These are phyloP conservation scores for Forbesichthys agassizii DNA, from an alignment of 2,113 vertebrate genomes.

Conservation along the genomic window DNA sequence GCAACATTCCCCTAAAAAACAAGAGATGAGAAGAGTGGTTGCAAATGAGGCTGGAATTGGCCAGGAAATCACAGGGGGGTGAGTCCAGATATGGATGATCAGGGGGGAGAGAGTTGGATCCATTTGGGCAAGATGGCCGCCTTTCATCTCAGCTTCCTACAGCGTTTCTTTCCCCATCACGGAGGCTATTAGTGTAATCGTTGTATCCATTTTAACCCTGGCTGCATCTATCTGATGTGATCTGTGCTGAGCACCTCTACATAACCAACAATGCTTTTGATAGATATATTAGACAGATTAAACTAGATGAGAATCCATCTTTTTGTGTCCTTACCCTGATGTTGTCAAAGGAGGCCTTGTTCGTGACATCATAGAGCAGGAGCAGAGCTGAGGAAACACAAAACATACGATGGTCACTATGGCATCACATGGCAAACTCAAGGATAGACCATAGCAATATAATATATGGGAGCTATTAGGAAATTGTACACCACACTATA, in stretches of 20 bases:
- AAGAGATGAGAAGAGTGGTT: not conserved
- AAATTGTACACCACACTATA: not conserved
- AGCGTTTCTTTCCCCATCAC: not conserved
- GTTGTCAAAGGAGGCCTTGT: conserved; percentile 90
- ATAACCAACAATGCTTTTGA: no score
- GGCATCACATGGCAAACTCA: no score
- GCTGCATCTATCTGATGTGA: conserved; percentile 2
- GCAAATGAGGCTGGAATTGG: conserved; percentile 26
- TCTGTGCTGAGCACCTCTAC: no score
- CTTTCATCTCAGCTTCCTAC: conserved; percentile 7
- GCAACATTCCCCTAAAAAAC: not conserved
- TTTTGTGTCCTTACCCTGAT: conserved; percentile 79
- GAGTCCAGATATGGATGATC: not conserved
- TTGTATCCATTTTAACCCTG: not conserved
- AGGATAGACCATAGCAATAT: not conserved
- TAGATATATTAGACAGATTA: not conserved
- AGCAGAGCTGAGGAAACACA: conserved; percentile 80
- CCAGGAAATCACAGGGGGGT: conserved; percentile 29
- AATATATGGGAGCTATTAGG: not conserved
- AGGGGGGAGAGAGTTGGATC: conserved; percentile 22
- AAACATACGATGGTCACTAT: not conserved
- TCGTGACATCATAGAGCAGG: conserved; percentile 90
- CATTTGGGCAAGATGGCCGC: conserved; percentile 15
- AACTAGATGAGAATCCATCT: not conserved
- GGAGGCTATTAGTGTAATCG: not conserved